Evolutionary conservation across 2,113 vertebrate genomes (phyloP).

Genomic region (Suncus etruscus): DNA sequence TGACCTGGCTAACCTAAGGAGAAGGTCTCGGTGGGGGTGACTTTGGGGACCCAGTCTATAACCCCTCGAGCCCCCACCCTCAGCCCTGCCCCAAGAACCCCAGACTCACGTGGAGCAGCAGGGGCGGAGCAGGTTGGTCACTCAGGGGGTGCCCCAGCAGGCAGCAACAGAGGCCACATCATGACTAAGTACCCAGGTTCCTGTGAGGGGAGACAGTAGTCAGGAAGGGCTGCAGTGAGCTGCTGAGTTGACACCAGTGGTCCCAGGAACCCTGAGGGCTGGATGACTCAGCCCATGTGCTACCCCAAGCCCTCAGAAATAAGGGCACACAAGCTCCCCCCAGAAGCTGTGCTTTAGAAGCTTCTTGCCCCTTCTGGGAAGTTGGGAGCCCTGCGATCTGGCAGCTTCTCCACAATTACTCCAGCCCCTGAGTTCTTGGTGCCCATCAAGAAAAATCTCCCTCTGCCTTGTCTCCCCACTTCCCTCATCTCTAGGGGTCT

Average conservation of each 20-base stretch:
- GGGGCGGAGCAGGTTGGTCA: slow-evolving; percentile 60
- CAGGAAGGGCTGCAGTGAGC: neutral
- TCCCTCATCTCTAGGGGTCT: too few species aligned
- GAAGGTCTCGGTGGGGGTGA: neutral
- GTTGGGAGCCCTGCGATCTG: too few species aligned
- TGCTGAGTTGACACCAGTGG: neutral
- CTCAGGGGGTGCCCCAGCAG: fast-evolving
- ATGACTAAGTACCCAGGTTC: slow-evolving; percentile 52
- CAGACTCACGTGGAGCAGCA: slow-evolving; percentile 79
- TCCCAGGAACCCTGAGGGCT: neutral
- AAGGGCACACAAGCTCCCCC: too few species aligned
- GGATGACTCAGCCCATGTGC: too few species aligned
- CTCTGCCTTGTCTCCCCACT: too few species aligned
- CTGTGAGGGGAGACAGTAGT: slow-evolving; percentile 67
- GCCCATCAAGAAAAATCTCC: too few species aligned
- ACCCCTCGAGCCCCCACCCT: neutral
- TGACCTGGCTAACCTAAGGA: neutral
- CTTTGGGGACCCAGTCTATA: neutral
- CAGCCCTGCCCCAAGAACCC: neutral
- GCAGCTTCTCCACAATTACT: too few species aligned
- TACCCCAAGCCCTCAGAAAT: too few species aligned
- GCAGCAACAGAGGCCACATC: neutral
- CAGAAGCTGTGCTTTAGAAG: too few species aligned
- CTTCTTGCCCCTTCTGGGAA: too few species aligned
- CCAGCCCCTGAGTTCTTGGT: too few species aligned